phyloP scores from a whole-genome alignment of 1,140 invertebrate species.

The Eueides isabella region DNA sequence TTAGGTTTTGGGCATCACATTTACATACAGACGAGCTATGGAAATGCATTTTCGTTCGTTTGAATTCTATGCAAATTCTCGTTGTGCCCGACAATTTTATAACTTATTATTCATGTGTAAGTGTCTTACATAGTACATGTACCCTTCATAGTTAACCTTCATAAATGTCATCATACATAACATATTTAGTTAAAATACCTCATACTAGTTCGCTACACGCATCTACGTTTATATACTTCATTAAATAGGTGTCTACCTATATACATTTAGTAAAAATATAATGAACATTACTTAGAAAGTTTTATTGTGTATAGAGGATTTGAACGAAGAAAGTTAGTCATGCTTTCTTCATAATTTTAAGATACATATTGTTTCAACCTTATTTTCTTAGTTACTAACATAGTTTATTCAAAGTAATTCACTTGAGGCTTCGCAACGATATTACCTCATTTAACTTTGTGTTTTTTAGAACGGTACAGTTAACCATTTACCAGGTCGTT shows the following conservation, averaged over 20 bases:
- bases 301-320: not conserved
- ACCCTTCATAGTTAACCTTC: no score
- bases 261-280: not conserved
- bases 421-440: not conserved
- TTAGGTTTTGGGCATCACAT: constrained; percentile 43
- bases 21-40: constrained; percentile 58
- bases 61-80: constrained; percentile 60
- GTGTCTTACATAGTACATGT: not conserved
- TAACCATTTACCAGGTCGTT: constrained; percentile 15
- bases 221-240: no score
- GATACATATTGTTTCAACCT: not conserved
- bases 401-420: no score
- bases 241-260: no score
- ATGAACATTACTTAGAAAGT: not conserved
- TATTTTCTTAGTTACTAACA: not conserved
- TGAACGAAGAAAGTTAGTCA: constrained; percentile 16
- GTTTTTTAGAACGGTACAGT: not conserved
- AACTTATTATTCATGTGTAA: constrained; percentile 11
- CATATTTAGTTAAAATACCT: no score
- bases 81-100: constrained; percentile 44
- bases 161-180: no score
- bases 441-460: not conserved
- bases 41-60: constrained; percentile 60
- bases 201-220: no score
- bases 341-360: not conserved